Conservation (phyloP, 2,797 vertebrate species). For the Ptychobarbus kaznakovi region DNA sequence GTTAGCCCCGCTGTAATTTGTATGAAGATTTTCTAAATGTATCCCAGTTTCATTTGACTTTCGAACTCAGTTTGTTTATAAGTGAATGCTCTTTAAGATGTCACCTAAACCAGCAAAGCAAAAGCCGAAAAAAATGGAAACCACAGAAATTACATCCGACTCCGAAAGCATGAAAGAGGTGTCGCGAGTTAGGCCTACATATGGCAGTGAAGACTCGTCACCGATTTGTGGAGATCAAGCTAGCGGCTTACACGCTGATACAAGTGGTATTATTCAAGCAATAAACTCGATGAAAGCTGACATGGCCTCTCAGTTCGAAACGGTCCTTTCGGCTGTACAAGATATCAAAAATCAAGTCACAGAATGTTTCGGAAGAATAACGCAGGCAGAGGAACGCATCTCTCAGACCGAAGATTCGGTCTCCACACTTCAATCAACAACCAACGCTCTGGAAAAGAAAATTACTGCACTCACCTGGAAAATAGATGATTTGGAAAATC, state of each 20-base stretch:
- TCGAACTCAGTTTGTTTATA: neutral
- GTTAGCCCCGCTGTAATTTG: neutral
- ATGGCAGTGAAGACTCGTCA: neutral
- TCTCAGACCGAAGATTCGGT: neutral
- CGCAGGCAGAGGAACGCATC: neutral
- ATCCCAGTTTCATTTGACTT: neutral
- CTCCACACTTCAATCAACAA: neutral
- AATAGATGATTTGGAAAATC: neutral
- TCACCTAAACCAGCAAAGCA: neutral
- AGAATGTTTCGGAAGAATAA: neutral
- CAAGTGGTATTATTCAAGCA: neutral
- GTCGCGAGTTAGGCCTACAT: accelerated
- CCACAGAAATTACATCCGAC: neutral
- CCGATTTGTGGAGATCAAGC: neutral
- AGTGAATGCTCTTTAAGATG: neutral
- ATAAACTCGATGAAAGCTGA: neutral
- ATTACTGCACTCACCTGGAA: neutral
- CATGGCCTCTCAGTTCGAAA: neutral
- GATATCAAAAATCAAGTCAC: neutral
- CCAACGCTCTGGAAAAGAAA: neutral
- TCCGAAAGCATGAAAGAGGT: neutral
- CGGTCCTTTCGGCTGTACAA: neutral
- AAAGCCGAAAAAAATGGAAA: neutral
- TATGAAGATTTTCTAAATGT: neutral
- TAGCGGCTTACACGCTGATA: neutral